These are phyloP conservation scores for Tridacna crocea DNA, from an alignment of 2,888 invertebrate genomes.

Conservation along the genomic window DNA sequence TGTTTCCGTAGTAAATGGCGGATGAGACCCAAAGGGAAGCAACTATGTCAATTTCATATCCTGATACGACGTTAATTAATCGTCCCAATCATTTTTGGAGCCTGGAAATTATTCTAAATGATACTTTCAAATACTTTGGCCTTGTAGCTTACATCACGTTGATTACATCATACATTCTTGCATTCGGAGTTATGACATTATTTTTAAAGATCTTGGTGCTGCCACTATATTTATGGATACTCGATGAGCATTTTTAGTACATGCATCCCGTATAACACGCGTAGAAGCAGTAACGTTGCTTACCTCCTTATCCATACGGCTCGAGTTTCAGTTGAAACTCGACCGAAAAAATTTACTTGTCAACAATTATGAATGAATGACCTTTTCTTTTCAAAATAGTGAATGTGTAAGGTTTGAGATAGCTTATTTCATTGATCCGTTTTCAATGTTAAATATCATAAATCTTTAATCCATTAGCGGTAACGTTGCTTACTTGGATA, in stretches of 20 bases:
- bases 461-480: not conserved
- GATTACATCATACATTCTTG: not conserved
- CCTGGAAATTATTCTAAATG: not conserved
- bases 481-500: not conserved
- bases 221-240: not conserved
- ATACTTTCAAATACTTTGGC: not conserved
- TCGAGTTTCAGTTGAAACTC: not conserved
- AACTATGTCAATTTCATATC: not conserved
- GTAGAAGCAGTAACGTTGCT: not conserved
- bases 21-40: not conserved
- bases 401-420: not conserved
- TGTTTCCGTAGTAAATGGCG: not conserved
- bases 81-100: not conserved
- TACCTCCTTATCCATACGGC: not conserved
- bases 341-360: not conserved
- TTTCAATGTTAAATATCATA: not conserved
- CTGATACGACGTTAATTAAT: not conserved
- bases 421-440: not conserved
- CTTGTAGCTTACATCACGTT: conserved; percentile 3
- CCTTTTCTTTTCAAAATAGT: not conserved
- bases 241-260: not conserved
- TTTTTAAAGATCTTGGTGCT: not conserved
- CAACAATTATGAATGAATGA: not conserved
- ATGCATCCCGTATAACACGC: not conserved
- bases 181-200: not conserved